A percentile compares a stretch with the other conserved stretches of the same genome.
phyloP scores from a whole-genome alignment of 2,113 vertebrate species.

The Oncorhynchus masou region DNA sequence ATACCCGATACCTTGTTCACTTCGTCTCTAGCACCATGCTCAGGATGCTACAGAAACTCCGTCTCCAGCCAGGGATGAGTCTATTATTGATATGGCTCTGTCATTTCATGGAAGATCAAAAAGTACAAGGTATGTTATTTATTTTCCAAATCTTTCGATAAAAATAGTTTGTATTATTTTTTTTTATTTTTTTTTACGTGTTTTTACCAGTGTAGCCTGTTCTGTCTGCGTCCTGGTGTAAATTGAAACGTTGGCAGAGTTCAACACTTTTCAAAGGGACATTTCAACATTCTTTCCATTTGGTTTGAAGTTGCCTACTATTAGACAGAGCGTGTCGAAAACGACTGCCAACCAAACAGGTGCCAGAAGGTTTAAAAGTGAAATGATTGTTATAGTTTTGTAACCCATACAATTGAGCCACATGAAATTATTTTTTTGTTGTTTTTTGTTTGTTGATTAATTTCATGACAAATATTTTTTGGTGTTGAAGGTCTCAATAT shows the following conservation, averaged over 20 bases:
- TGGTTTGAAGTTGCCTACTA: conserved; percentile 26
- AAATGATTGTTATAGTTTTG: conserved; percentile 50
- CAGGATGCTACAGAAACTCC: conserved; percentile 87
- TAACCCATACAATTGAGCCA: not conserved
- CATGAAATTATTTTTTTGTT: too few species aligned
- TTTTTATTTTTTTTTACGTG: too few species aligned
- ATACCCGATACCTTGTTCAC: conserved; percentile 60
- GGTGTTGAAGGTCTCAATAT: too few species aligned
- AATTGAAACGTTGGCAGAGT: conserved; percentile 36
- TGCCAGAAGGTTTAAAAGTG: conserved; percentile 54
- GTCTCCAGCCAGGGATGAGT: conserved; percentile 84
- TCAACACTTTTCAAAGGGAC: conserved; percentile 30
- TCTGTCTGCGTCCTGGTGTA: not conserved
- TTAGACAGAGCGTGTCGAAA: conserved; percentile 42
- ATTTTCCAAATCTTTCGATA: not conserved
- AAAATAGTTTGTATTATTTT: not conserved
- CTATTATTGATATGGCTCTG: conserved; percentile 87
- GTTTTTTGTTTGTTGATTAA: not conserved
- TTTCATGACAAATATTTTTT: too few species aligned
- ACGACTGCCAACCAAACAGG: conserved; percentile 58
- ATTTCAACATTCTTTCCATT: conserved; percentile 12
- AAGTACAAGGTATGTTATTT: conserved; percentile 89
- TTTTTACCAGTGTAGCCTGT: not conserved
- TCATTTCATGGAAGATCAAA: conserved; percentile 92
- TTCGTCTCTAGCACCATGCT: conserved; percentile 72